These are phyloP conservation scores for Stegodyphus mimosarum DNA, from an alignment of 1,140 invertebrate genomes.

Conservation along the genomic window DNA sequence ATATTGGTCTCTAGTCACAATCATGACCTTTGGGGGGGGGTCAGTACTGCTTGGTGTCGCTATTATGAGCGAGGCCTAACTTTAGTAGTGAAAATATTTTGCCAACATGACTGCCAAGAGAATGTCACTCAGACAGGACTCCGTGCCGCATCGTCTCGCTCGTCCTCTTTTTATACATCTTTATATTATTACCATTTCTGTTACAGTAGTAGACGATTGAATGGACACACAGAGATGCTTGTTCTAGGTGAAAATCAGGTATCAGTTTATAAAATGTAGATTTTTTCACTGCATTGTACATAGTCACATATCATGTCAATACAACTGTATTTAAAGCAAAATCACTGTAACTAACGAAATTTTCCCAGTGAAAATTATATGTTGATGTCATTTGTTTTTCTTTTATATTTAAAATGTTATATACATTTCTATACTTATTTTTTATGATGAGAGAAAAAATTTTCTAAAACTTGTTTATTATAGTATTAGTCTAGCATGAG, in stretches of 20 bases:
- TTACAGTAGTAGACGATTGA: constrained; percentile 41
- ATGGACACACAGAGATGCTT: constrained; percentile 14
- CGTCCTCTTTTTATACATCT: constrained; percentile 51
- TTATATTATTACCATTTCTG: constrained; percentile 44
- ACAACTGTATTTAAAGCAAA: constrained; percentile 42
- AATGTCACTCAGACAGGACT: background rate
- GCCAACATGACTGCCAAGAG: constrained; percentile 58
- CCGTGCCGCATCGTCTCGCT: constrained; percentile 10
- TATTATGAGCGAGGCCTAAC: background rate
- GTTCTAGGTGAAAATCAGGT: constrained; percentile 48
- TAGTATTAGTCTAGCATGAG: constrained; percentile 28
- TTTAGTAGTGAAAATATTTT: constrained; percentile 41
- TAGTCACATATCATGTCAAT: constrained; percentile 54
- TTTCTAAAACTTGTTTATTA: constrained; percentile 52
- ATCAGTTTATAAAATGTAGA: constrained; percentile 48
- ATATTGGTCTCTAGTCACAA: constrained; percentile 55
- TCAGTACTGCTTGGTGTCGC: constrained; percentile 18
- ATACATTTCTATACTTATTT: constrained; percentile 60
- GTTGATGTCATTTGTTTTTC: constrained; percentile 52
- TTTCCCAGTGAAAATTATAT: constrained; percentile 55
- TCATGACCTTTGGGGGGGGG: constrained; percentile 16
- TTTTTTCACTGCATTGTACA: constrained; percentile 56
- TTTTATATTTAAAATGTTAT: constrained; percentile 53
- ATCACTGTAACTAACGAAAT: constrained; percentile 30
- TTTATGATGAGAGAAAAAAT: constrained; percentile 56